These are phyloP conservation scores for Aspidiotus destructor DNA, from an alignment of 2,888 invertebrate genomes.

Conservation along the genomic window DNA sequence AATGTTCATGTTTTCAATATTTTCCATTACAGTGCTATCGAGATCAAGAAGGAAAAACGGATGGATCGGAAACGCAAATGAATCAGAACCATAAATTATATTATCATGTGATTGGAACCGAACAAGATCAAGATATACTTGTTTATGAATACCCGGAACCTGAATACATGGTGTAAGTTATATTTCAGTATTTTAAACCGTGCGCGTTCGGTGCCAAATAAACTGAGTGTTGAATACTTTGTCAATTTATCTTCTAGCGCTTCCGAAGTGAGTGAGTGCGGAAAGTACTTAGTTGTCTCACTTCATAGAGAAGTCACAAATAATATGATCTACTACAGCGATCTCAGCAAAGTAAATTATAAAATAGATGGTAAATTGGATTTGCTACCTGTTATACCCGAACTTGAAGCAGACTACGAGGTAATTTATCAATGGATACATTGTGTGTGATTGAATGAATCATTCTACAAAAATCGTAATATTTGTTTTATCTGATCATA, in stretches of 20 bases:
- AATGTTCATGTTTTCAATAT: conserved; percentile 9
- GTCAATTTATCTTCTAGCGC: conserved; percentile 49
- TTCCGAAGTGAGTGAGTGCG: conserved; percentile 81
- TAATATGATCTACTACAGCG: conserved; percentile 77
- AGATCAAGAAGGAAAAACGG: conserved; percentile 68
- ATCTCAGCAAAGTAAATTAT: conserved; percentile 51
- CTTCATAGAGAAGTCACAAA: conserved; percentile 83
- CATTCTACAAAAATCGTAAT: neutral
- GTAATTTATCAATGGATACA: conserved; percentile 46
- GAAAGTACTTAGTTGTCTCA: conserved; percentile 71
- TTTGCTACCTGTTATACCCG: conserved; percentile 70
- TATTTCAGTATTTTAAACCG: conserved; percentile 2
- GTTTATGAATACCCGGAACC: conserved; percentile 86
- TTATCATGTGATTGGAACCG: conserved; percentile 80
- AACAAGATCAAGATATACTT: conserved; percentile 74
- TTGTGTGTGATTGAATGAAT: neutral
- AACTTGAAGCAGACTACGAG: conserved; percentile 89
- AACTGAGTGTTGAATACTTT: neutral
- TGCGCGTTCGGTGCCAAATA: conserved; percentile 19
- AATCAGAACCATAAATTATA: conserved; percentile 87
- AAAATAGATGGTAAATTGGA: conserved; percentile 55
- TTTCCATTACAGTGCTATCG: conserved; percentile 59
- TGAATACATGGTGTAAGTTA: conserved; percentile 77
- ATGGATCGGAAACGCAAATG: conserved; percentile 82
- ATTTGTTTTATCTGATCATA: conserved; percentile 43